Percentiles rank a stretch among this genome's conserved stretches.
These are phyloP conservation scores for Ceyx erithaca DNA, from an alignment of 2,797 vertebrate species.

Conservation along the genomic window DNA sequence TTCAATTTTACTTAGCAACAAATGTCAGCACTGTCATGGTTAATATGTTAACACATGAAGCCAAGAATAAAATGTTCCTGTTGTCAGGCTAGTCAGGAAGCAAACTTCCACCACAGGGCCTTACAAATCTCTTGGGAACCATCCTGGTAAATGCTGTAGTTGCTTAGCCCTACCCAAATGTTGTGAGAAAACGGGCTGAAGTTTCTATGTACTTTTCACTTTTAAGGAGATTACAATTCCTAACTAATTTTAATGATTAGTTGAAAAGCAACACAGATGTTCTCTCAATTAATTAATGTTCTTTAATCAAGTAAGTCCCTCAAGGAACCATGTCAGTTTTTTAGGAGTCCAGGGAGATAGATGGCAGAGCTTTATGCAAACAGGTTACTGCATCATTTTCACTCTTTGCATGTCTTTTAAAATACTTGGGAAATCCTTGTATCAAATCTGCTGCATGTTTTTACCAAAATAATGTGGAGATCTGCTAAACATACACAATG, in stretches of 20 bases:
- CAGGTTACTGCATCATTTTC: constrained; percentile 14
- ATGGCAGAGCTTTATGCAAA: neutral
- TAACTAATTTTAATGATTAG: constrained; percentile 30
- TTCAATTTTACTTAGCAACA: constrained; percentile 32
- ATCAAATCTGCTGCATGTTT: neutral
- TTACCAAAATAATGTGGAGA: constrained; percentile 11
- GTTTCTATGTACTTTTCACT: neutral
- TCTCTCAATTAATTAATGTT: constrained; percentile 62
- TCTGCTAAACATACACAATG: neutral
- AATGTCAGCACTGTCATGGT: constrained; percentile 51
- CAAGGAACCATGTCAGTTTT: constrained; percentile 22
- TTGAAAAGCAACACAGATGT: constrained; percentile 55
- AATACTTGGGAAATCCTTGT: neutral
- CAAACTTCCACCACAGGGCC: neutral
- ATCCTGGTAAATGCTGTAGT: neutral
- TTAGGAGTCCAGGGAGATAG: neutral
- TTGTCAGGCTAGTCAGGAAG: neutral
- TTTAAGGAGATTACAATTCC: neutral
- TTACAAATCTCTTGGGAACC: neutral
- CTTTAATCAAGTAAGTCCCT: constrained; percentile 46
- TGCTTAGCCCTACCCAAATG: neutral
- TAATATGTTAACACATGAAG: constrained; percentile 12
- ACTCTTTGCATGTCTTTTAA: neutral
- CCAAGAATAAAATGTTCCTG: constrained; percentile 37
- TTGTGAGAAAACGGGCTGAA: neutral